A percentile compares a stretch with the other conserved stretches of the same genome.
Conservation (phyloP, 2,113 vertebrate genomes). For the Nasalis larvatus region DNA sequence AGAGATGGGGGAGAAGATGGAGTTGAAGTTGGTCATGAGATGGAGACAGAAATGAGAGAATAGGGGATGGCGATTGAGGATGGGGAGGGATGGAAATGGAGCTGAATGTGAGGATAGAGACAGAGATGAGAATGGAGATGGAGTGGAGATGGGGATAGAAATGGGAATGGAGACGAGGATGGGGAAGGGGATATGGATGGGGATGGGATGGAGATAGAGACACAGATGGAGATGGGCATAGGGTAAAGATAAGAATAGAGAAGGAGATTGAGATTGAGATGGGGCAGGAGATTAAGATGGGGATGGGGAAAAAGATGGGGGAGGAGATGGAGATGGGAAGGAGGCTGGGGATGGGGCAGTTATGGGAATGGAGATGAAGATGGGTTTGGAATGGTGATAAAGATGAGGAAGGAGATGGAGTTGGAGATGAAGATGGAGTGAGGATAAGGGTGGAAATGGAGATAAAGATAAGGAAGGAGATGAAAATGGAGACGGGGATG, state of each 20-base stretch:
- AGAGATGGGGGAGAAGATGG: too few species aligned
- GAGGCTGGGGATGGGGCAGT: rapidly evolving
- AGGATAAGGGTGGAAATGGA: not conserved
- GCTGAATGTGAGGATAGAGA: too few species aligned
- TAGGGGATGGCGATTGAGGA: not conserved
- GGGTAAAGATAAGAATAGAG: too few species aligned
- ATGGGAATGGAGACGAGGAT: too few species aligned
- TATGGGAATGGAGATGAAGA: not conserved
- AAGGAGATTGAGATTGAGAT: not conserved
- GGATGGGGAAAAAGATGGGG: not conserved
- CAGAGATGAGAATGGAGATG: too few species aligned
- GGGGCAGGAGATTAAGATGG: not conserved
- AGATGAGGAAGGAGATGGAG: not conserved
- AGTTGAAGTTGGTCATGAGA: not conserved
- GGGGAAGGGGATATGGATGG: rapidly evolving
- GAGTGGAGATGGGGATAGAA: not conserved
- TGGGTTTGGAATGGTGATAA: too few species aligned
- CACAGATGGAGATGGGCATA: rapidly evolving
- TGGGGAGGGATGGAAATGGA: not conserved
- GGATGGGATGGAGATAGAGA: not conserved
- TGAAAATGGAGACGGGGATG: not conserved
- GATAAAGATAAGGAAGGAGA: not conserved
- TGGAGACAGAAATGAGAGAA: not conserved
- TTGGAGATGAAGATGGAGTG: not conserved
- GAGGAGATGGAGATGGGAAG: too few species aligned